A percentile compares a stretch with the other conserved stretches of the same genome.
Conservation (phyloP, 53 echinoderm and acorn worm species). For the Henricia sp. region DNA sequence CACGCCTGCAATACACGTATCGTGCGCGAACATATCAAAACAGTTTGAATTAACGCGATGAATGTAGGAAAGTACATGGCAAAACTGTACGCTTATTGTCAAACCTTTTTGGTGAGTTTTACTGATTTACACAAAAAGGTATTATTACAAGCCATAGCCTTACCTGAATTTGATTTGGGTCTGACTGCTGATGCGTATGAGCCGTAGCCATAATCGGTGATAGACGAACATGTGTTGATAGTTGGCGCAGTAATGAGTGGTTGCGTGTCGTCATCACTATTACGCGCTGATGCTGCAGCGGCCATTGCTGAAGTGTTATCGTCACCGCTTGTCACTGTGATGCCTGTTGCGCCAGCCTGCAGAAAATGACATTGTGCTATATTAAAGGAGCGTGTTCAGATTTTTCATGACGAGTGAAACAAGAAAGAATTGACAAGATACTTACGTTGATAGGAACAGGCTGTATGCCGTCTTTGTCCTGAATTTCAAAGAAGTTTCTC, state of each 20-base stretch:
- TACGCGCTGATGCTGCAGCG: conserved; percentile 10
- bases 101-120: no score
- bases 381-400: no score
- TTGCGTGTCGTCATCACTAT: conserved; percentile 57
- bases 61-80: no score
- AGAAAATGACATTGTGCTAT: no score
- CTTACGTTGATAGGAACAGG: conserved; percentile 87
- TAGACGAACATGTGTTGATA: conserved; percentile 56
- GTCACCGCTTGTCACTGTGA: conserved; percentile 66
- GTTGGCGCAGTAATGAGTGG: conserved; percentile 71
- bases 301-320: conserved; percentile 60
- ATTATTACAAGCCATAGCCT: no score
- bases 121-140: no score
- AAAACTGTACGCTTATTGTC: no score
- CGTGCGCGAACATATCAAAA: no score
- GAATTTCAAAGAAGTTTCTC: conserved; percentile 80
- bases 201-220: conserved; percentile 63
- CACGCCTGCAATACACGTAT: no score
- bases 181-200: conserved; percentile 69
- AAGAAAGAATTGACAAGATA: no score
- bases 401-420: no score
- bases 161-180: conserved; percentile 73
- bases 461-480: conserved; percentile 91
- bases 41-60: no score
- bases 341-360: conserved; percentile 76